A percentile compares a stretch with the other conserved stretches of the same genome.
These are phyloP conservation scores for Desoria tigrina DNA, from an alignment of 2,888 invertebrate genomes.

Conservation along the genomic window DNA sequence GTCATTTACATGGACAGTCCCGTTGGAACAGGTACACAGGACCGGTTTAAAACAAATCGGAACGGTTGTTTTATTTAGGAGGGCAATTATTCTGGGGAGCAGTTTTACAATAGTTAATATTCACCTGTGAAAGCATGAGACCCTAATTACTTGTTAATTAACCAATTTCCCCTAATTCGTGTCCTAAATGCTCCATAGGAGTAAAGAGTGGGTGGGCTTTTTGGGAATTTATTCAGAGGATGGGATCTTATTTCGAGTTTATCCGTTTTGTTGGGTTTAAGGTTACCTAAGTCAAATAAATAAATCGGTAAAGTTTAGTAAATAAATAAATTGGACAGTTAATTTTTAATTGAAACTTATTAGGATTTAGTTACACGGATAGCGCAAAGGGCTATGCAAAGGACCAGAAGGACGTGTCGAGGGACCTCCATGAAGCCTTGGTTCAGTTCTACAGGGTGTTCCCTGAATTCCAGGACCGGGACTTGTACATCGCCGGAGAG, in stretches of 20 bases:
- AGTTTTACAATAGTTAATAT: neutral
- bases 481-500: conserved; percentile 86
- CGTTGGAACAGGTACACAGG: conserved; percentile 73
- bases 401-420: conserved; percentile 77
- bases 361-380: conserved; percentile 85
- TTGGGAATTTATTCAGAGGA: too few species aligned
- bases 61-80: neutral
- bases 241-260: too few species aligned
- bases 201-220: too few species aligned
- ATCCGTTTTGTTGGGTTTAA: too few species aligned
- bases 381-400: conserved; percentile 73
- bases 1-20: conserved; percentile 90
- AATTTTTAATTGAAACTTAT: too few species aligned
- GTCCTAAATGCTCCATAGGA: too few species aligned
- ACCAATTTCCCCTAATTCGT: neutral
- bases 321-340: conserved; percentile 1
- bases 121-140: neutral
- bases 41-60: too few species aligned
- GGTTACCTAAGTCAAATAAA: too few species aligned
- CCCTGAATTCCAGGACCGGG: conserved; percentile 70
- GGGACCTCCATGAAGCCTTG: conserved; percentile 73
- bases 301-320: too few species aligned
- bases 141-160: neutral
- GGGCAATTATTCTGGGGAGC: neutral
- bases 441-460: conserved; percentile 82